Conservation (phyloP, 2,113 vertebrate species). For the Eidolon helvum region DNA sequence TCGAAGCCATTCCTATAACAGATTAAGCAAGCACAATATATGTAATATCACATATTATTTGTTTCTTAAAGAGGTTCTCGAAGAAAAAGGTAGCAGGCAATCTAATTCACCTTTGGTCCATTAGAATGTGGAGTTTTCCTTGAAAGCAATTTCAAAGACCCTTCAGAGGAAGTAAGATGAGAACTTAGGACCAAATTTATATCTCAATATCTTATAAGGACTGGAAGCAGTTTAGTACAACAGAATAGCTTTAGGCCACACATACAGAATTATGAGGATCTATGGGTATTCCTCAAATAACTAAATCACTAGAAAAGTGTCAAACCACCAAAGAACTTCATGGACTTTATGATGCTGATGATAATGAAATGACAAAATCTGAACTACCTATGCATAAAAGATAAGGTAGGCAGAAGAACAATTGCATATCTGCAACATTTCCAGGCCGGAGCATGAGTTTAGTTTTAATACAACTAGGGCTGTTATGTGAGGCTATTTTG, state of each 20-base stretch:
- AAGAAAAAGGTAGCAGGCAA: not conserved
- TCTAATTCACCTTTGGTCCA: not conserved
- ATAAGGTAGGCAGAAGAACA: not conserved
- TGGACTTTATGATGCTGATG: not conserved
- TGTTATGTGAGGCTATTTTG: constrained; percentile 23
- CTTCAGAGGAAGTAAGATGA: not conserved
- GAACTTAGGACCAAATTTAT: constrained; percentile 25
- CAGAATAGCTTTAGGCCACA: constrained; percentile 11
- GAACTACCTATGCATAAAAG: not conserved
- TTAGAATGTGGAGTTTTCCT: not conserved
- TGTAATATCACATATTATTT: constrained; percentile 10
- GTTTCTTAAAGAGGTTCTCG: not conserved
- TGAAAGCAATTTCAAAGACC: constrained; percentile 40
- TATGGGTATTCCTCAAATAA: not conserved
- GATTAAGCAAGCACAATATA: constrained; percentile 27
- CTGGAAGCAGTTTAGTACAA: not conserved
- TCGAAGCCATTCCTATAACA: not conserved
- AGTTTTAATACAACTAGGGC: constrained; percentile 13
- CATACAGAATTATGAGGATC: not conserved
- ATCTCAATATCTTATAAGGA: not conserved
- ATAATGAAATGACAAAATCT: constrained; percentile 12
- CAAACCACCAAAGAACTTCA: constrained; percentile 23
- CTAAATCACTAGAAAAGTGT: not conserved
- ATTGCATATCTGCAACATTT: not conserved
- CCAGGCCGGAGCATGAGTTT: not conserved